These are phyloP conservation scores for Acipenser ruthenus DNA, from an alignment of 2,797 vertebrate species.

Conservation along the genomic window DNA sequence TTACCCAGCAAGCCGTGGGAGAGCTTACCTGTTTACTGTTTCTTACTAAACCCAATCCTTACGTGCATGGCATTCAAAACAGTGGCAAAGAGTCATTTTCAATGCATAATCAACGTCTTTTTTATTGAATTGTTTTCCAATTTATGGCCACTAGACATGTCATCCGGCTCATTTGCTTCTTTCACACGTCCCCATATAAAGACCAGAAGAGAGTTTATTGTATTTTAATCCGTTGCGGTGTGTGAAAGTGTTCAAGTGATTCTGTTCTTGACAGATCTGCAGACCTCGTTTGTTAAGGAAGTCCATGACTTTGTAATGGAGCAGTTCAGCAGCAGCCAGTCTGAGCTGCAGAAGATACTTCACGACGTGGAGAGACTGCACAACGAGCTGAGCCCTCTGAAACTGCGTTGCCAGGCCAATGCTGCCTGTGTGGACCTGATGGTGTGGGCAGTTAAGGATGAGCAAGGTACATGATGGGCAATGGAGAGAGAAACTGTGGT, in stretches of 20 bases:
- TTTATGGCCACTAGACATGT: no score
- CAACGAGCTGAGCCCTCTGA: conserved; percentile 82
- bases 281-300: conserved; percentile 86
- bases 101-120: no score
- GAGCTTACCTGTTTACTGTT: no score
- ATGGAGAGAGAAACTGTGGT: neutral
- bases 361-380: conserved; percentile 86
- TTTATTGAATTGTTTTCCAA: no score
- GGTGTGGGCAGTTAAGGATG: conserved; percentile 97
- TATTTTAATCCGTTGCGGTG: neutral
- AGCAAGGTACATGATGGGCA: conserved; percentile 69
- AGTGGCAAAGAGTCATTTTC: no score
- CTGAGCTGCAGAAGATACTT: conserved; percentile 89
- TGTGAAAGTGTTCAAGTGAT: neutral
- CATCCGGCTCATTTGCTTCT: no score
- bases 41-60: no score
- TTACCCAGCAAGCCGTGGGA: no score
- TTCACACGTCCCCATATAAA: no score
- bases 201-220: no score
- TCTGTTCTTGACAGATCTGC: conserved; percentile 65
- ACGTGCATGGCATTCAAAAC: no score
- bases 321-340: conserved; percentile 92
- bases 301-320: conserved; percentile 95
- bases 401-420: conserved; percentile 91
- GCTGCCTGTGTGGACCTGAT: conserved; percentile 96